These are phyloP conservation scores for Caloenas nicobarica DNA, from an alignment of 2,113 vertebrate species.

Conservation along the genomic window DNA sequence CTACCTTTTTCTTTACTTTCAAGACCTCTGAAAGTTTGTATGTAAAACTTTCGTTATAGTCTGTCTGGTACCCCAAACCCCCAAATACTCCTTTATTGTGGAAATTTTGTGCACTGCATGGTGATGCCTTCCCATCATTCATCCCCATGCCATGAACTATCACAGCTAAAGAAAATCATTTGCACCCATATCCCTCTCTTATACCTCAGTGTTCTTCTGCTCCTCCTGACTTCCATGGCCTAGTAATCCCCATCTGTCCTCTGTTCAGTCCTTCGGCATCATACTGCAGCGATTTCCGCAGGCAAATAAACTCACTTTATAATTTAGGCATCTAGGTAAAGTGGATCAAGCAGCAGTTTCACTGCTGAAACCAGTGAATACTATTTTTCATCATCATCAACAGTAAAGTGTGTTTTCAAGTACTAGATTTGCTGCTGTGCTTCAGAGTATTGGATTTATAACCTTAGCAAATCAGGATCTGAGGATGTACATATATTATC, in stretches of 20 bases:
- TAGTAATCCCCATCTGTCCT: not conserved
- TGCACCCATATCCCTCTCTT: not conserved
- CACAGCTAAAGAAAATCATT: not conserved
- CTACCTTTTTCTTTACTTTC: not conserved
- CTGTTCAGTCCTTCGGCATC: not conserved
- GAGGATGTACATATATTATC: slow-evolving; percentile 50
- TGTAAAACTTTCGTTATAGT: not conserved
- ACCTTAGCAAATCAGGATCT: slow-evolving; percentile 45
- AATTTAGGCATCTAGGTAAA: not conserved
- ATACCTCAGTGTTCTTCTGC: not conserved
- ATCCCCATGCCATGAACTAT: not conserved
- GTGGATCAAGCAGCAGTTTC: slow-evolving; percentile 1
- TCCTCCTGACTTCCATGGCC: not conserved
- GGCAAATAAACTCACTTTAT: not conserved
- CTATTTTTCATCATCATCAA: slow-evolving; percentile 50
- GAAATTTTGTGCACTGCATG: not conserved
- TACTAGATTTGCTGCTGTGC: slow-evolving; percentile 46
- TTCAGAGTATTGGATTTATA: slow-evolving; percentile 25
- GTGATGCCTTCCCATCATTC: not conserved
- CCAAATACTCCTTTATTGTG: not conserved
- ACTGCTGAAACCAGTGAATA: not conserved
- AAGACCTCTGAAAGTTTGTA: not conserved
- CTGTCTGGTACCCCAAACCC: not conserved
- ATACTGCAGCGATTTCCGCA: not conserved
- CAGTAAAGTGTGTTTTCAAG: slow-evolving; percentile 37